Evolutionary conservation across 2,797 vertebrate genomes (phyloP), one percentile per base, ranked within the genome.

Genomic region (Phataginus tricuspis): DNA sequence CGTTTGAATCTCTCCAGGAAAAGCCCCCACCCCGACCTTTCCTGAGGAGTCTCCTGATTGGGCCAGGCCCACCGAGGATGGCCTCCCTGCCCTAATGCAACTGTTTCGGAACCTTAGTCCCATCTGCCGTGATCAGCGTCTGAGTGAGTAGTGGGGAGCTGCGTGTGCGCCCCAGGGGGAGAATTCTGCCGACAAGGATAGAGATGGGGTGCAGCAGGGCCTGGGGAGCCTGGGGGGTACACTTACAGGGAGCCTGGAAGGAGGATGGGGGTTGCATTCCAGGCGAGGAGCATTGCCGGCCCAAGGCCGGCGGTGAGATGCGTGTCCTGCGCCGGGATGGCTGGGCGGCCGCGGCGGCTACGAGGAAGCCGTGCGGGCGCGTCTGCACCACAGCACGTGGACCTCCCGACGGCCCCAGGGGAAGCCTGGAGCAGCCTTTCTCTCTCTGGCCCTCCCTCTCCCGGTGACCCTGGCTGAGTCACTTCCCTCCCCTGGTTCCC

Each of bases 151-250:
- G 12, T 63, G 79, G 37, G 45, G 1, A 31, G 71, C 5, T 0
- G 19, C 51, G 8, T 49, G 8, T 39, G 16, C 6, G 7, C 39
- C 3, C 27, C n/a, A 0, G 4, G 12, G 14, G 15, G 63, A 34
- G 19, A 19, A 57, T 59, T 49, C 21, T 51, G 74, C n/a, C 49
- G 1, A 8, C 0, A 0, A 4, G 13, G 25, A 31, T 7, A 23
- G 34, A 29, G 74, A 31, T 2, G 49, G 11, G 19, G 0, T 15
- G 10, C 8, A 16, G 10, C 2, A 7, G 15, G 11, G n/a, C 45
- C 45, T 10, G 45, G 11, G 55, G 69, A 27, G 49, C 11, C 82
- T 21, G 63, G 7, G 23, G 5, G 14, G 77, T 12, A 27, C 27
- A 18, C 31, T 5, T 15, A 37, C n/a, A 27, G 51, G 31, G 53